A percentile compares a stretch with the other conserved stretches of the same genome.
Conservation (phyloP, 2,888 invertebrate genomes). For the Ceraclea dissimilis region DNA sequence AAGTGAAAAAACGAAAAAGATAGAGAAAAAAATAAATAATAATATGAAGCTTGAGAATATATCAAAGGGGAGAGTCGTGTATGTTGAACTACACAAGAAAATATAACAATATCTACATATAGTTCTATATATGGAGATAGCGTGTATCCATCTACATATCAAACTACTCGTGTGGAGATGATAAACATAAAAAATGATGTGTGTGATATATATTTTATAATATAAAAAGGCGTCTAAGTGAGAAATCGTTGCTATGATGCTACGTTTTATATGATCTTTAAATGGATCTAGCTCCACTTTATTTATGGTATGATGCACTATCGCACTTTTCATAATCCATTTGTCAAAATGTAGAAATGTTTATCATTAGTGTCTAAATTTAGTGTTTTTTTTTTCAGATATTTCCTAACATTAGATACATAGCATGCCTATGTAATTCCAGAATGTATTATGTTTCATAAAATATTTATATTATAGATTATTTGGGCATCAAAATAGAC, state of each 20-base stretch:
- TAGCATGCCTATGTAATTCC: too few species aligned
- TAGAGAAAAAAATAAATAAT: slow-evolving; percentile 21
- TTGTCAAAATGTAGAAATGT: too few species aligned
- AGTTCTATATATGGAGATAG: background rate
- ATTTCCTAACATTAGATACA: too few species aligned
- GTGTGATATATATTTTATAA: background rate
- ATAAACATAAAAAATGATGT: slow-evolving; percentile 15
- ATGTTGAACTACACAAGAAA: background rate
- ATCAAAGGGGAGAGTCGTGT: slow-evolving; percentile 5
- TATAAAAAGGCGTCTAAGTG: too few species aligned
- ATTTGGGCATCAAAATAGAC: too few species aligned
- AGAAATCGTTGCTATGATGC: background rate
- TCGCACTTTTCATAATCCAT: too few species aligned
- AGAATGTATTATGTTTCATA: too few species aligned
- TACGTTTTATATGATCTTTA: too few species aligned
- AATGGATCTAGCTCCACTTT: background rate
- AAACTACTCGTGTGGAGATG: slow-evolving; percentile 12
- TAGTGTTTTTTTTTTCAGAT: too few species aligned
- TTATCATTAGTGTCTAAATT: too few species aligned
- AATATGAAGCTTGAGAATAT: slow-evolving; percentile 10
- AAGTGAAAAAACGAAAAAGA: slow-evolving; percentile 21
- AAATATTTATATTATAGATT: too few species aligned
- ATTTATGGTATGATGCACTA: too few species aligned
- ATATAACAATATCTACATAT: background rate
- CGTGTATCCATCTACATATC: slow-evolving; percentile 1